Conservation (phyloP, 30 jellyfish, hydroid and myxozoan species). For the Clytia hemisphaerica region DNA sequence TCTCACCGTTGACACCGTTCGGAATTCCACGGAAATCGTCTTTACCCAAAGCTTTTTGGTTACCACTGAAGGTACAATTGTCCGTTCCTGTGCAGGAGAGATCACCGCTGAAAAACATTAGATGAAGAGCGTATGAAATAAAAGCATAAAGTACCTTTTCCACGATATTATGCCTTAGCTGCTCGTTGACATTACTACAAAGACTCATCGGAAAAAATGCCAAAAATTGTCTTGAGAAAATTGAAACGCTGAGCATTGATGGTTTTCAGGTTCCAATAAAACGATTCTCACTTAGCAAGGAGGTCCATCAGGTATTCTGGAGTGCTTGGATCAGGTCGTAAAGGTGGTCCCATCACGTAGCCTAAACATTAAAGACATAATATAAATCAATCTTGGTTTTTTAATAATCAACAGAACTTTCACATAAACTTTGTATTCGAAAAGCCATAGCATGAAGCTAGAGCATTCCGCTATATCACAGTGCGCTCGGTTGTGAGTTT, state of each 20-base stretch:
- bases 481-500: too few relatives aligned
- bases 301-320: constrained; percentile 83
- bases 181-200: not conserved
- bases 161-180: not conserved
- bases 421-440: not conserved
- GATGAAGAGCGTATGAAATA: too few relatives aligned
- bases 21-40: constrained; percentile 88
- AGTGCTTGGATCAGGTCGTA: constrained; percentile 93
- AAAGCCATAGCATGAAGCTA: too few relatives aligned
- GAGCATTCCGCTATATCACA: too few relatives aligned
- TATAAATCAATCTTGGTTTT: not conserved
- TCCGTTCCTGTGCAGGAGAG: constrained; percentile 92
- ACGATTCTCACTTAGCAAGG: constrained; percentile 75
- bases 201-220: too few relatives aligned
- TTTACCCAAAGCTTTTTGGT: constrained; percentile 93
- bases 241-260: too few relatives aligned
- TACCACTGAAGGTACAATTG: constrained; percentile 83
- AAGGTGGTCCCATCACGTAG: constrained; percentile 94
- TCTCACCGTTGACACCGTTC: constrained; percentile 89
- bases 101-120: constrained; percentile 89
- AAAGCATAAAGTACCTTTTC: too few relatives aligned
- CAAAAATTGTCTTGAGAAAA: too few relatives aligned
- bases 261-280: not conserved
- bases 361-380: constrained; percentile 20
- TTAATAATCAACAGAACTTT: too few relatives aligned